Conservation (phyloP, 2,113 vertebrate genomes). For the Toxotes jaculatrix region DNA sequence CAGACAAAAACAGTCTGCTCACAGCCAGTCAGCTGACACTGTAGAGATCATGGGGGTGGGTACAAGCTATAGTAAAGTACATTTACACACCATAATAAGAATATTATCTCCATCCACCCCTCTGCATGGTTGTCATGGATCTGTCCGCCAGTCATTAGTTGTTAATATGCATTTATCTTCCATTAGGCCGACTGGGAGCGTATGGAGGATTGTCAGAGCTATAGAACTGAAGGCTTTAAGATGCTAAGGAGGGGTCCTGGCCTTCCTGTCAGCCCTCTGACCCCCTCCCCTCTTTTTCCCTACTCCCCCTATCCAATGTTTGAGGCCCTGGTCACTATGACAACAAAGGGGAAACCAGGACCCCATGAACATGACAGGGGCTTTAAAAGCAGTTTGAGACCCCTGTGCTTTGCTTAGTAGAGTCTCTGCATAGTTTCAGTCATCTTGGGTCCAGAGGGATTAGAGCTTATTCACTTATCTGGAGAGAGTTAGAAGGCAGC, state of each 20-base stretch:
- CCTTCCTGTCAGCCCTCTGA: conserved; percentile 60
- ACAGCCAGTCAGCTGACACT: conserved; percentile 57
- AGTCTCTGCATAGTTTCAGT: conserved; percentile 53
- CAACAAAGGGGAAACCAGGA: conserved; percentile 57
- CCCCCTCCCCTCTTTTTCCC: conserved; percentile 14
- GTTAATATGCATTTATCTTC: conserved; percentile 35
- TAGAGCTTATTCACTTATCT: conserved; percentile 55
- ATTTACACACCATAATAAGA: not conserved
- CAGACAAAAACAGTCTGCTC: conserved; percentile 64
- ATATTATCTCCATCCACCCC: accelerated
- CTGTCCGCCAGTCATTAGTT: not conserved
- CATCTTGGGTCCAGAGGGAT: conserved; percentile 47
- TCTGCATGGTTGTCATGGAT: not conserved
- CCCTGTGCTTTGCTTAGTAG: conserved; percentile 14
- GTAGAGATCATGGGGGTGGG: not conserved
- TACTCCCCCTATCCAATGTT: conserved; percentile 10
- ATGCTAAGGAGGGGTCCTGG: conserved; percentile 61
- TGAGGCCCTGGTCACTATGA: conserved; percentile 55
- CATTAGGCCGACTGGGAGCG: not conserved
- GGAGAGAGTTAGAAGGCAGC: conserved; percentile 34
- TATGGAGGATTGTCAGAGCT: conserved; percentile 13
- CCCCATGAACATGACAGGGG: conserved; percentile 39
- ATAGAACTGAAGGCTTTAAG: conserved; percentile 57
- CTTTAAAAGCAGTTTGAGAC: conserved; percentile 37
- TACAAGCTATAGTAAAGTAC: not conserved